These are phyloP conservation scores for Mesocentrotus franciscanus DNA, from an alignment of 53 echinoderm and acorn worm genomes.

Conservation along the genomic window DNA sequence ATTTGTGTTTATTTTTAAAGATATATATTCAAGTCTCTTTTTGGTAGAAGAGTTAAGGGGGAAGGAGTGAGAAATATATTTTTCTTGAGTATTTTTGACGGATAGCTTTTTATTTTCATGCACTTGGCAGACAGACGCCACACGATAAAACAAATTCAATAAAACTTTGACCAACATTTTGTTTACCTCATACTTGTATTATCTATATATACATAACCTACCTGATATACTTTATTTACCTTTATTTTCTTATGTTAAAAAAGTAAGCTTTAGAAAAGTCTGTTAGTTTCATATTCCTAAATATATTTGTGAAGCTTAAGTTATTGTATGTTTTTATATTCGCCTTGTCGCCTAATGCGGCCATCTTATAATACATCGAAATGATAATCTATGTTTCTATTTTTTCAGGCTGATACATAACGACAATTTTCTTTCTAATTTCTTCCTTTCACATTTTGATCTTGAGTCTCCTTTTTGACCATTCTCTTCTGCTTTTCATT, in stretches of 20 bases:
- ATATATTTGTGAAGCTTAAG: too few species aligned
- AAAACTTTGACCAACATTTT: slow-evolving; percentile 23
- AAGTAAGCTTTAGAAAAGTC: neutral
- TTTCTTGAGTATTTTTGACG: neutral
- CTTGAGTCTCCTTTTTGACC: neutral
- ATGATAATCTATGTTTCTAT: neutral
- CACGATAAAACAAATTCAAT: slow-evolving; percentile 33
- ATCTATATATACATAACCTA: neutral
- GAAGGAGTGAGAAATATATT: neutral
- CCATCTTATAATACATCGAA: neutral
- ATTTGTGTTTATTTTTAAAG: slow-evolving; percentile 46
- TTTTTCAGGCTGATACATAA: neutral
- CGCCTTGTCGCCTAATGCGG: too few species aligned
- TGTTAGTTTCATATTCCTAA: too few species aligned
- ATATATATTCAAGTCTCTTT: neutral
- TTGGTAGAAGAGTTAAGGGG: neutral
- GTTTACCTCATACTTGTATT: neutral
- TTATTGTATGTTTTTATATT: too few species aligned
- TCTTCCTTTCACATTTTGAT: neutral
- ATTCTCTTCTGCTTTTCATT: neutral
- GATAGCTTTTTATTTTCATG: neutral
- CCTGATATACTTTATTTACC: neutral
- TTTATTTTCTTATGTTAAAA: neutral
- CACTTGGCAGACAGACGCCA: neutral
- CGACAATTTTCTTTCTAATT: neutral